Conservation (phyloP, 2,113 vertebrate species). For the Ibidorhyncha struthersii region DNA sequence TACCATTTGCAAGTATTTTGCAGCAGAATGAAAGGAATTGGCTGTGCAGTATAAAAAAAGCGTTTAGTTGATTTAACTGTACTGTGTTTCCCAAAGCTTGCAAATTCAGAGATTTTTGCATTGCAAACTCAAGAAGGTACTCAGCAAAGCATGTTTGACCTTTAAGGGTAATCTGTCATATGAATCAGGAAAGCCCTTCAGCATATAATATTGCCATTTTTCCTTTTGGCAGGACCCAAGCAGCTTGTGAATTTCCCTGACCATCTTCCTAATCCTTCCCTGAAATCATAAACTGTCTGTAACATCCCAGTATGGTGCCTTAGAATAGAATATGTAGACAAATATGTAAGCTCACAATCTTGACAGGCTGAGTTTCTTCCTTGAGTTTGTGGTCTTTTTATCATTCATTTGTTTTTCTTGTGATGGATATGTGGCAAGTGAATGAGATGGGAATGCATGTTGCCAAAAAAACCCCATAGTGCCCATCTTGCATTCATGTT, state of each 20-base stretch:
- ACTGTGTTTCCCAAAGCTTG: slow-evolving; percentile 1
- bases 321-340: background rate
- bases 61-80: slow-evolving; percentile 23
- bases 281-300: background rate
- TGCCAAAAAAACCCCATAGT: background rate
- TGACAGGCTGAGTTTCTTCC: background rate
- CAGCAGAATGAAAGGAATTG: background rate
- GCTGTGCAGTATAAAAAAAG: background rate
- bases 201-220: background rate
- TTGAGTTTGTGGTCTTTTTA: background rate
- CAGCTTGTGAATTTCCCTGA: background rate
- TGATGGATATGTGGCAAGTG: background rate
- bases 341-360: background rate
- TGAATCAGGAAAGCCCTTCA: background rate
- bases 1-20: background rate
- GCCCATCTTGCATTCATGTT: background rate
- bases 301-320: background rate
- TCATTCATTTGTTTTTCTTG: background rate
- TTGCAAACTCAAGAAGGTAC: background rate
- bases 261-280: background rate
- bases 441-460: background rate
- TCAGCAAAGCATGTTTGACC: background rate
- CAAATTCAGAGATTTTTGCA: slow-evolving; percentile 7
- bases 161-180: background rate
- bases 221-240: background rate